Base-by-base conservation (phyloP, 2,888 invertebrate species). In the Caenorhabditis uteleia region DNA sequence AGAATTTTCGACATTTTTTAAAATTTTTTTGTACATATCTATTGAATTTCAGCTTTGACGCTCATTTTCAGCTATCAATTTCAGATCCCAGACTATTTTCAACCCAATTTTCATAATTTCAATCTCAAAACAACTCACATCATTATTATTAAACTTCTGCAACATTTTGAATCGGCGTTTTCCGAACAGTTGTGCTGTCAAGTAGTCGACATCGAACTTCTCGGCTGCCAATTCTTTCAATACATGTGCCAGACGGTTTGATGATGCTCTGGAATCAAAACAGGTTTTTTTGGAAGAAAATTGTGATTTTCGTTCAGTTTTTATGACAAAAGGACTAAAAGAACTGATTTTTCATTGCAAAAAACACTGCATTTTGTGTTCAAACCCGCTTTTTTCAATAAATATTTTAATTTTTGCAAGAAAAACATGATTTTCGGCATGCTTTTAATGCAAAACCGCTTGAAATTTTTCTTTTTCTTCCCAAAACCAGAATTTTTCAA, bases 111-210 rank as follows among this genome's bases (percentile, higher is more conserved):
- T 38, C 38, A 38, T 7, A n/a, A 55, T 12, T 31, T 5, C 27
- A 21, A 38, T 18, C 12, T 26, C 18, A 20, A 40, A 21, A 14
- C 12, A 2, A 23, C 50, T 26, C 8, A 77, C 77, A 53, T 53
- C 23, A 43, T 76, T 76, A n/a, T 61, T 66, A 33, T 57, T 70
- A 56, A 79, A 77, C 38, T 65, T 53, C 34, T 74, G 60, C 42
- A 80, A 46, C 34, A 75, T 56, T 48, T 73, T 68, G 23, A 59
- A 56, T 16, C 78, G 59, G 7, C 77, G 65, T 38, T 68, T 76
- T 31, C 75, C 78, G 46, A 58, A 76, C 10, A 78, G 45, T 38
- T 77, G 72, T 7, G 79, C 60, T 2, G 78, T 77, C 33, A 80
- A 61, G 43, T 78, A 77, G 8, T 69, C 74, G 3, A 78, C 73